Percentiles rank a stretch among this genome's conserved stretches.
Conservation (phyloP, 2,113 vertebrate species). For the Oplegnathus fasciatus region DNA sequence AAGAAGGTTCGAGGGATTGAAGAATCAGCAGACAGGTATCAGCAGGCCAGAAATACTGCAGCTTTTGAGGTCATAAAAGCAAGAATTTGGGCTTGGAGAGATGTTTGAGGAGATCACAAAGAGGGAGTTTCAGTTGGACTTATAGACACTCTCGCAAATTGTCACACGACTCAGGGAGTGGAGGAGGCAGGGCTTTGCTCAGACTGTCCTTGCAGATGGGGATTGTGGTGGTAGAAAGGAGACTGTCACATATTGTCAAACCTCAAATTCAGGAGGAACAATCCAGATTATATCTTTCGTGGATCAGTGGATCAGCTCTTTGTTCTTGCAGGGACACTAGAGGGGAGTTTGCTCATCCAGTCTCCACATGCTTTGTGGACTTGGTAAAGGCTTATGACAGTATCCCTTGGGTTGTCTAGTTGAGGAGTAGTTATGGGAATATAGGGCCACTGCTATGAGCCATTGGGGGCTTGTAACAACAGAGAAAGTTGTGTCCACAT, state of each 20-base stretch:
- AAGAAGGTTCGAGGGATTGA: neutral
- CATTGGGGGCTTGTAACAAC: neutral
- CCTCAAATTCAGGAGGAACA: neutral
- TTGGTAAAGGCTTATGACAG: neutral
- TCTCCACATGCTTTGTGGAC: neutral
- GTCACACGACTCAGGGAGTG: neutral
- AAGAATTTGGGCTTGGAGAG: neutral
- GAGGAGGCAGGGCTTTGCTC: neutral
- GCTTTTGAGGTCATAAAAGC: neutral
- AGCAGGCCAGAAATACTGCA: neutral
- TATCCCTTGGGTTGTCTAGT: neutral
- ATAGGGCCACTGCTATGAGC: neutral
- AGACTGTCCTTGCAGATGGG: neutral
- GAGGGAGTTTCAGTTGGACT: neutral
- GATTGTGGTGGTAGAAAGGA: neutral
- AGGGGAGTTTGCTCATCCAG: constrained; percentile 3
- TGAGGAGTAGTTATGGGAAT: neutral
- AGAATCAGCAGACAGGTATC: neutral
- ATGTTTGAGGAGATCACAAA: neutral
- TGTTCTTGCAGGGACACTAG: neutral
- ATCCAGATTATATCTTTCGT: neutral
- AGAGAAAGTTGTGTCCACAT: neutral
- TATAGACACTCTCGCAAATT: neutral
- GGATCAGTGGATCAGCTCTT: neutral
- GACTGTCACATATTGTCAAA: neutral